Evolutionary conservation across 2,797 vertebrate species (phyloP).

Genomic region (Crax fasciolata): DNA sequence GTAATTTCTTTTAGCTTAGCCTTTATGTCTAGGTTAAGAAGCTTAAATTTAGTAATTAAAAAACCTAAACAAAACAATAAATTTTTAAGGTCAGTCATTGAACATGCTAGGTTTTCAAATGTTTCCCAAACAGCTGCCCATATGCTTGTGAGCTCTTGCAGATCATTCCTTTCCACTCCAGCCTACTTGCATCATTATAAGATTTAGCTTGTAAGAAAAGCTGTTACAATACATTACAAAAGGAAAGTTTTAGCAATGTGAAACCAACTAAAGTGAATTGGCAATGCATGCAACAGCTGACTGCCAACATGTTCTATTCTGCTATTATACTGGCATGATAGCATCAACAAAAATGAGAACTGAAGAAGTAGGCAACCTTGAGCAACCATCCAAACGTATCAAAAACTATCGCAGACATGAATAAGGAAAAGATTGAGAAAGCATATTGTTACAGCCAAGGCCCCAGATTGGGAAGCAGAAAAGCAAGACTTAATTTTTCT

Average conservation of each 20-base stretch:
- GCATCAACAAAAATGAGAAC: slow-evolving; percentile 41
- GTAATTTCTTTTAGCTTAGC: neutral
- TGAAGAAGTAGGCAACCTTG: neutral
- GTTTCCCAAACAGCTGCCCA: neutral
- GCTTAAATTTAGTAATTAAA: neutral
- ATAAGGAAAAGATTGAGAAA: neutral
- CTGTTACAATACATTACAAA: slow-evolving; percentile 39
- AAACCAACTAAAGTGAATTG: slow-evolving; percentile 67
- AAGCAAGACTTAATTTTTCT: neutral
- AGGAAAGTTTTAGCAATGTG: slow-evolving; percentile 44
- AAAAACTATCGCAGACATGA: neutral
- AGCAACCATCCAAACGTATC: slow-evolving; percentile 4
- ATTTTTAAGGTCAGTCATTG: neutral
- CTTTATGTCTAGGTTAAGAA: slow-evolving; percentile 13
- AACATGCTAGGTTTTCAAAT: slow-evolving; percentile 13
- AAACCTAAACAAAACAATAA: neutral
- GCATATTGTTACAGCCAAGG: neutral
- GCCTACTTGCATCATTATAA: slow-evolving; percentile 33
- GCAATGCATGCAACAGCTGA: slow-evolving; percentile 73
- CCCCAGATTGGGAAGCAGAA: neutral
- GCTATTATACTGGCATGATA: slow-evolving; percentile 22
- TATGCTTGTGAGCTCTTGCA: slow-evolving; percentile 22
- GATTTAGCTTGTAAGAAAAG: slow-evolving; percentile 42
- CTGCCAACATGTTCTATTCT: slow-evolving; percentile 53
- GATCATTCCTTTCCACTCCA: slow-evolving; percentile 33